Percentiles rank a stretch among this genome's conserved stretches.
phyloP scores from a whole-genome alignment of 2,797 vertebrate genomes.

The Periparus ater region DNA sequence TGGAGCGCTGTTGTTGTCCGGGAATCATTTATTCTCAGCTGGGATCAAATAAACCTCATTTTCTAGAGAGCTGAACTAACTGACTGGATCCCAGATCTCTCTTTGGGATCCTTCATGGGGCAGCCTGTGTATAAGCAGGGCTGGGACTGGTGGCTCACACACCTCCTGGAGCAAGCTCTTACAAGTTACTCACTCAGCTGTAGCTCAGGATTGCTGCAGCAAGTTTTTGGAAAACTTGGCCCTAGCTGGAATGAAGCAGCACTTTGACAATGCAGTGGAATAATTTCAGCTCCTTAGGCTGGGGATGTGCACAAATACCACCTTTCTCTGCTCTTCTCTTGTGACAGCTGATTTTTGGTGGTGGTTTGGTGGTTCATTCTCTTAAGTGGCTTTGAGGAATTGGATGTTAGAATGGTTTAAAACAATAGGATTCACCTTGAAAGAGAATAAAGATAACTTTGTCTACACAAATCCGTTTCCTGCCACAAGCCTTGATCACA shows the following conservation, averaged over 20 bases:
- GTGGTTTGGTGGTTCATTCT: not conserved
- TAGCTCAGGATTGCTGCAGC: conserved; percentile 19
- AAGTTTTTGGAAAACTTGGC: conserved; percentile 31
- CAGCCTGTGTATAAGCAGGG: not conserved
- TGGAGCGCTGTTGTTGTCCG: not conserved
- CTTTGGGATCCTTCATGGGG: not conserved
- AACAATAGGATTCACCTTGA: not conserved
- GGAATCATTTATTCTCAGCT: conserved; percentile 10
- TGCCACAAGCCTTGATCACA: conserved; percentile 1
- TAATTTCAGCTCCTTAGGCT: not conserved
- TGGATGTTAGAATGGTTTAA: not conserved
- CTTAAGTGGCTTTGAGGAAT: not conserved
- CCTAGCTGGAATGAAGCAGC: not conserved
- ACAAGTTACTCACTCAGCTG: not conserved
- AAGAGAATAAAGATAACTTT: not conserved
- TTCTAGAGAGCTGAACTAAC: not conserved
- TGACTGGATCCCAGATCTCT: not conserved
- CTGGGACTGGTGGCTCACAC: not conserved
- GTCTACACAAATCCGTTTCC: not conserved
- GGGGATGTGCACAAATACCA: not conserved
- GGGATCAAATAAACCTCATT: not conserved
- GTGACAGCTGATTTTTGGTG: not conserved
- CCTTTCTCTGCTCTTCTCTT: not conserved
- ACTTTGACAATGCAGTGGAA: conserved; percentile 16
- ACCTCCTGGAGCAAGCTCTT: conserved; percentile 39